phyloP scores from a whole-genome alignment of 1,140 invertebrate species.

The Branchinecta lindahli region DNA sequence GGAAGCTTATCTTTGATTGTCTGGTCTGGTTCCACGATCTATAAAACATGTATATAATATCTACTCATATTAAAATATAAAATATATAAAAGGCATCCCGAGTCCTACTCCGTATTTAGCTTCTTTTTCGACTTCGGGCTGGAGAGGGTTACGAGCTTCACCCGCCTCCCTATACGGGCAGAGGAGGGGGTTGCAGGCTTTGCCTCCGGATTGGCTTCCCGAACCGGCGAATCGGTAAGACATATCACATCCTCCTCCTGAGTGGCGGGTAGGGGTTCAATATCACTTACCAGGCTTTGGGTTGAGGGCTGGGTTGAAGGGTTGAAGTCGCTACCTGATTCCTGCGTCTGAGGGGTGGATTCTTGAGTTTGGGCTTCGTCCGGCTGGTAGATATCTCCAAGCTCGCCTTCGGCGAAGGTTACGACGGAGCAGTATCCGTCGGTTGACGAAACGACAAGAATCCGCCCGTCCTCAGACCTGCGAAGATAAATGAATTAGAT shows the following conservation, averaged over 20 bases:
- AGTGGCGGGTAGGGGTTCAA: background rate
- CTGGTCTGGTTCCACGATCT: no score
- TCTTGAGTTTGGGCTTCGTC: background rate
- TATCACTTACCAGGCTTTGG: background rate
- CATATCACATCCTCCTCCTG: slow-evolving; percentile 13
- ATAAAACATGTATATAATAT: no score
- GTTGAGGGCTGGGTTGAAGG: background rate
- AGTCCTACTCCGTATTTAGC: background rate
- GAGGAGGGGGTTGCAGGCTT: background rate
- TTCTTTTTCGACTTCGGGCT: slow-evolving; percentile 19
- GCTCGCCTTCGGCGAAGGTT: slow-evolving; percentile 60
- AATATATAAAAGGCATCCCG: no score
- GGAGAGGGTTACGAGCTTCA: slow-evolving; percentile 18
- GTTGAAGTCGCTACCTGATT: background rate
- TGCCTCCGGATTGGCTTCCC: background rate
- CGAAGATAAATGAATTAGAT: slow-evolving; percentile 19
- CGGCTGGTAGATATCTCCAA: slow-evolving; percentile 52
- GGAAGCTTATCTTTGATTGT: no score
- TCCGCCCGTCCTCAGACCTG: slow-evolving; percentile 62
- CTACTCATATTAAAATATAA: no score
- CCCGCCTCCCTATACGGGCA: slow-evolving; percentile 14
- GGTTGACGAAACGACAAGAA: slow-evolving; percentile 73
- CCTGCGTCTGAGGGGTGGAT: background rate
- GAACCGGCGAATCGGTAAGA: background rate
- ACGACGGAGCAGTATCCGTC: slow-evolving; percentile 90